Evolutionary conservation across 2,888 invertebrate genomes (phyloP).

Genomic region (Limenitis camilla): DNA sequence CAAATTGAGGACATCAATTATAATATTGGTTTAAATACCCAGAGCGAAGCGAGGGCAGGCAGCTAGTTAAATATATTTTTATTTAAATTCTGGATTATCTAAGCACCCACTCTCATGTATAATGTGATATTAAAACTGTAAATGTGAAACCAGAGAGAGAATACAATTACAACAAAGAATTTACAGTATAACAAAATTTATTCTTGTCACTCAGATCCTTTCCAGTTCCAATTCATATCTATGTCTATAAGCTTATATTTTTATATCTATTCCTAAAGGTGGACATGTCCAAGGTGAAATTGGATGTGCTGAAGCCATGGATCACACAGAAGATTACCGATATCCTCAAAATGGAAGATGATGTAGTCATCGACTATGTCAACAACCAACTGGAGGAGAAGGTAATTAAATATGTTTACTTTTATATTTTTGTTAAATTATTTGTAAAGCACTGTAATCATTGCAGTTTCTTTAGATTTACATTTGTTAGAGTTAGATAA

Average conservation of each 20-base stretch:
- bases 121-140: too few relatives aligned
- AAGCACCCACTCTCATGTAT: too few relatives aligned
- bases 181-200: conserved; percentile 12
- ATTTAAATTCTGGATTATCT: too few relatives aligned
- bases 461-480: conserved; percentile 64
- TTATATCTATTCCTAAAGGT: conserved; percentile 68
- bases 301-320: conserved; percentile 99
- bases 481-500: neutral
- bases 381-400: conserved; percentile 98
- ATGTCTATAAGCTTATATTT: too few relatives aligned
- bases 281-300: conserved; percentile 98
- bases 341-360: conserved; percentile 97
- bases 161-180: too few relatives aligned
- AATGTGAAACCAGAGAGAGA: too few relatives aligned
- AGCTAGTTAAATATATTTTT: too few relatives aligned
- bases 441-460: conserved; percentile 63
- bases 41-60: too few relatives aligned
- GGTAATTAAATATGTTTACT: conserved; percentile 67
- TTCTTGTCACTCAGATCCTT: neutral
- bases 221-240: too few relatives aligned
- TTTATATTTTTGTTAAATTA: conserved; percentile 27
- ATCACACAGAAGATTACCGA: conserved; percentile 97
- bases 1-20: too few relatives aligned
- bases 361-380: conserved; percentile 98
- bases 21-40: too few relatives aligned